Conservation (phyloP, 2,888 invertebrate genomes). For the Tholera decimalis region DNA sequence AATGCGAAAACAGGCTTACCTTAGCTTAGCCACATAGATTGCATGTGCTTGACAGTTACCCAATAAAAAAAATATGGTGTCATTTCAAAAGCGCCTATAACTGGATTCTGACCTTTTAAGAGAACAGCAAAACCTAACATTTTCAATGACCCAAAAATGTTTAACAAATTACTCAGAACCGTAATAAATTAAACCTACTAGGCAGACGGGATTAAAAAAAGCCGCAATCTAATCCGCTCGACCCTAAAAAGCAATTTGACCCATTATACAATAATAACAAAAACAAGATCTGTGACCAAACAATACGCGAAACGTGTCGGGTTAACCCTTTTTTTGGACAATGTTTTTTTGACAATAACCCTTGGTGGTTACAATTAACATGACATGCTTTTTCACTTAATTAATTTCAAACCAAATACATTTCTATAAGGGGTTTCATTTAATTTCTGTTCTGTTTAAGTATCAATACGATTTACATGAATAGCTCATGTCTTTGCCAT, state of each 20-base stretch:
- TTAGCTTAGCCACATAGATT: no score
- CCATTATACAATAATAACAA: slow-evolving; percentile 46
- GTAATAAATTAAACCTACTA: slow-evolving; percentile 38
- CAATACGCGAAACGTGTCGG: slow-evolving; percentile 39
- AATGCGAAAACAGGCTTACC: no score
- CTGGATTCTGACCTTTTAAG: not conserved
- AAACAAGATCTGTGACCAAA: slow-evolving; percentile 41
- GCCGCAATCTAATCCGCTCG: slow-evolving; percentile 25
- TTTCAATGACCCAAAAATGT: slow-evolving; percentile 32
- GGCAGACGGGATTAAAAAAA: slow-evolving; percentile 34
- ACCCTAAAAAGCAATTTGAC: slow-evolving; percentile 50
- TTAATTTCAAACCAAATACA: slow-evolving; percentile 23
- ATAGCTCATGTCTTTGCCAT: no score
- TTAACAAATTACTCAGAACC: slow-evolving; percentile 34
- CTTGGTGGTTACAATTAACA: slow-evolving; percentile 33
- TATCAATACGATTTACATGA: no score
- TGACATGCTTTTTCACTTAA: slow-evolving; percentile 28
- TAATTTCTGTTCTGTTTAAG: not conserved
- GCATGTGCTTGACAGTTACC: no score
- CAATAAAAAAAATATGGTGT: no score
- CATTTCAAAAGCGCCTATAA: no score
- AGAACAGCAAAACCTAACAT: not conserved
- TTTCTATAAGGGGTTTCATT: not conserved
- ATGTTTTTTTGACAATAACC: slow-evolving; percentile 19
- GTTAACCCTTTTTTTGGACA: slow-evolving; percentile 44